phyloP scores from a whole-genome alignment of 1,140 invertebrate species.

The Heliconius hermathena region DNA sequence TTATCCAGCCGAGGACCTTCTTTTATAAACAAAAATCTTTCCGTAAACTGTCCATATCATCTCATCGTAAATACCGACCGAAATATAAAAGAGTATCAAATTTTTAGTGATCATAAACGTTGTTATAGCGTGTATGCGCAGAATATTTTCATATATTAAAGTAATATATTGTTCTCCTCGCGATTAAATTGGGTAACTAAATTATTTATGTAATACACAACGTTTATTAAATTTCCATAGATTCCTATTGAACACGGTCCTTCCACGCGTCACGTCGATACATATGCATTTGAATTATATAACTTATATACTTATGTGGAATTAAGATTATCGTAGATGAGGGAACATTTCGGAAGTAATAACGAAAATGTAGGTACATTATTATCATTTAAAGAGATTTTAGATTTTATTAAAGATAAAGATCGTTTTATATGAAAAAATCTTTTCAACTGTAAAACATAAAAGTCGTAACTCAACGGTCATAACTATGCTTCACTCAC shows the following conservation, averaged over 20 bases:
- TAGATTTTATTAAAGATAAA: no score
- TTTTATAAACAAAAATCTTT: slow-evolving; percentile 17
- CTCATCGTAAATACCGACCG: slow-evolving; percentile 16
- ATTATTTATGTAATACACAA: background rate
- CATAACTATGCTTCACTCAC: background rate
- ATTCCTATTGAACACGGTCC: no score
- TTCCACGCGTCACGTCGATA: no score
- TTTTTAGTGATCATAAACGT: slow-evolving; percentile 25
- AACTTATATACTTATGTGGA: no score
- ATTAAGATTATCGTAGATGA: no score
- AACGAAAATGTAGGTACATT: no score
- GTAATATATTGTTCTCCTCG: background rate
- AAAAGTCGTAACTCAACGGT: background rate
- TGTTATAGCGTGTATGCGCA: slow-evolving; percentile 1
- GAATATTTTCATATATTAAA: background rate
- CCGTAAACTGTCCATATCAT: slow-evolving; percentile 26
- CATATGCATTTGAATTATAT: no score
- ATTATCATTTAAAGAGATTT: no score
- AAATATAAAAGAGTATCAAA: slow-evolving; percentile 23
- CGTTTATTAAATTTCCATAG: background rate
- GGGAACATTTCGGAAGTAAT: no score
- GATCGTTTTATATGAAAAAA: background rate
- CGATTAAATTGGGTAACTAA: background rate
- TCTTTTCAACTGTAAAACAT: background rate
- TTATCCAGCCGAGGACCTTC: background rate